Percentiles rank a stretch among this genome's conserved stretches.
phyloP scores from a whole-genome alignment of 2,888 invertebrate species.

The Scaptodrosophila latifasciaeformis region DNA sequence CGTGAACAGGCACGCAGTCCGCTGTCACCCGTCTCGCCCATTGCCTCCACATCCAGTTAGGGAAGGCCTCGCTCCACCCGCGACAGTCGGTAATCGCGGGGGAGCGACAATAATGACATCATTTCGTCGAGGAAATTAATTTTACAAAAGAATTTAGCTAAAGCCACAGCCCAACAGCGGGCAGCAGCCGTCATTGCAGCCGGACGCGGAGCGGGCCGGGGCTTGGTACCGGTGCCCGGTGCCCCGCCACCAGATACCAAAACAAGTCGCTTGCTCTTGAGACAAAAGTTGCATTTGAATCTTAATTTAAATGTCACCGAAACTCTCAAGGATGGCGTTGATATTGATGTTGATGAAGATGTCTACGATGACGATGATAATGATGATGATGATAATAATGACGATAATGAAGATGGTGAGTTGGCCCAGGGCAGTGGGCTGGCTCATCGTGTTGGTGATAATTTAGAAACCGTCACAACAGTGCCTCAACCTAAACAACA shows the following conservation, averaged over 20 bases:
- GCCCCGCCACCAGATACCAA: constrained; percentile 43
- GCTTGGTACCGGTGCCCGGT: constrained; percentile 20
- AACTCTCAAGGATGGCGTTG: constrained; percentile 62
- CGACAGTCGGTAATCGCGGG: constrained; percentile 76
- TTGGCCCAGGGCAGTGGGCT: constrained; percentile 52
- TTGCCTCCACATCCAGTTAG: constrained; percentile 96
- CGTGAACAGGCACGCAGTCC: constrained; percentile 90
- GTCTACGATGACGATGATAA: constrained; percentile 35
- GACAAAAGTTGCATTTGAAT: constrained; percentile 70
- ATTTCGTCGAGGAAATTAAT: constrained; percentile 76
- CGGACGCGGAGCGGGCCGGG: constrained; percentile 41
- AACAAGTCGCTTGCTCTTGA: constrained; percentile 63
- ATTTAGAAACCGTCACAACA: constrained; percentile 74
- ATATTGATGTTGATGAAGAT: constrained; percentile 58
- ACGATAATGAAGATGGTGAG: constrained; percentile 40
- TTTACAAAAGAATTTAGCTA: constrained; percentile 75
- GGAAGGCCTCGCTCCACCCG: constrained; percentile 80
- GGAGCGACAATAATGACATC: constrained; percentile 76
- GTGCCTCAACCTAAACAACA: constrained; percentile 68
- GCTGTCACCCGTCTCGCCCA: constrained; percentile 88
- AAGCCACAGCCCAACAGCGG: constrained; percentile 72
- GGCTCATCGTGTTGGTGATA: constrained; percentile 55
- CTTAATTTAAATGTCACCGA: constrained; percentile 65
- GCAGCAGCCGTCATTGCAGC: constrained; percentile 62
- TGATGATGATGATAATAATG: constrained; percentile 29